phyloP scores from a whole-genome alignment of 2,888 invertebrate genomes.

The Priocnemis perturbator region DNA sequence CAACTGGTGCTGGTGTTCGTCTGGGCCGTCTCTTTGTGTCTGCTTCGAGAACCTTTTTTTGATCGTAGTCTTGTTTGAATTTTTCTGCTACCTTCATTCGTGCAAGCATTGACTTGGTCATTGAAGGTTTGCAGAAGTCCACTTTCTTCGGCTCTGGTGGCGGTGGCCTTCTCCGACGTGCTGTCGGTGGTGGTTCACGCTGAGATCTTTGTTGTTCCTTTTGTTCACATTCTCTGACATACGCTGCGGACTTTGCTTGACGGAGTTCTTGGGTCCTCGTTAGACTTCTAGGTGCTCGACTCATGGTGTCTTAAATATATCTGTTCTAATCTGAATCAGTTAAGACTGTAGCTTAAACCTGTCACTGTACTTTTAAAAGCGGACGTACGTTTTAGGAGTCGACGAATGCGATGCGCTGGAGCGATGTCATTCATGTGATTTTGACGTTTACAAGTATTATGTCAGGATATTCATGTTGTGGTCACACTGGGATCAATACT shows the following conservation, averaged over 20 bases:
- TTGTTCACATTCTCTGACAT: constrained; percentile 40
- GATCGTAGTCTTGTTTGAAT: constrained; percentile 46
- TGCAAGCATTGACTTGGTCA: constrained; percentile 66
- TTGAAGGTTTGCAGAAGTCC: constrained; percentile 56
- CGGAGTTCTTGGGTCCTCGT: constrained; percentile 59
- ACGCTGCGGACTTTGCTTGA: constrained; percentile 53
- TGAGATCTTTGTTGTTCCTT: constrained; percentile 17
- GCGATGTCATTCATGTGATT: not conserved
- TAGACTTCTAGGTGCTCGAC: constrained; percentile 16
- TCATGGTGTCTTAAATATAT: too few relatives aligned
- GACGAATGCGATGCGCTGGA: constrained; percentile 11
- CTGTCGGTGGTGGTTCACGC: constrained; percentile 43
- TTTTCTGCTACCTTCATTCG: constrained; percentile 59
- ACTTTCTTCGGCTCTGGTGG: constrained; percentile 58
- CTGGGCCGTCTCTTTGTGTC: constrained; percentile 33
- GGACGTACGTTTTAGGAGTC: not conserved
- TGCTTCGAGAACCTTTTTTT: constrained; percentile 29
- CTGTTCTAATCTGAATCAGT: not conserved
- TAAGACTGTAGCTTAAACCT: too few relatives aligned
- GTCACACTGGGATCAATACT: constrained; percentile 14
- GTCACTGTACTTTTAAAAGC: not conserved
- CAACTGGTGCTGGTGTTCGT: constrained; percentile 51
- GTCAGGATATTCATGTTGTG: constrained; percentile 37
- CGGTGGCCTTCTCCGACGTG: not conserved
- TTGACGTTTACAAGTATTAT: constrained; percentile 4